Conservation (phyloP, 2,888 invertebrate genomes). For the Heterodera filipjevi region DNA sequence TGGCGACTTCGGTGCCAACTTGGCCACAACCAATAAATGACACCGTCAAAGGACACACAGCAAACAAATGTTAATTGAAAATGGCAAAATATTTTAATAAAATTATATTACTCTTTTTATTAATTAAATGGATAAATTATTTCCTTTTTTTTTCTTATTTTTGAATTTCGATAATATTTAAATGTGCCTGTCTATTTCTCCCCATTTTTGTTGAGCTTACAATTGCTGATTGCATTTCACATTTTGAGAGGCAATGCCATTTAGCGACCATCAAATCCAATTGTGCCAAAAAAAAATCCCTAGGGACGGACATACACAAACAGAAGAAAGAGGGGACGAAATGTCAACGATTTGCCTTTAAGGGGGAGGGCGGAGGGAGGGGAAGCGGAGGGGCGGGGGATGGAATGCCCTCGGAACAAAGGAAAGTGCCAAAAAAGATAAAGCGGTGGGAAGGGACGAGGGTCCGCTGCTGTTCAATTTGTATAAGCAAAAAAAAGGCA, state of each 20-base stretch:
- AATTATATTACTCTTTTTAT: neutral
- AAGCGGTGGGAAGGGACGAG: no score
- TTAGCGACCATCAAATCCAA: neutral
- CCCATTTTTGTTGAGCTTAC: neutral
- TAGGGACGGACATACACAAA: no score
- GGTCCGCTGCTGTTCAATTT: neutral
- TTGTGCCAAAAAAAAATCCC: conserved; percentile 11
- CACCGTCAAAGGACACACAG: no score
- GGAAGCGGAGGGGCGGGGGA: neutral
- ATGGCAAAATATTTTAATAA: neutral
- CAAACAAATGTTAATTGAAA: neutral
- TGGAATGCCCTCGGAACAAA: neutral
- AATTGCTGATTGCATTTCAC: neutral
- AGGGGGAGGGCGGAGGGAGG: neutral
- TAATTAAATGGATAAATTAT: neutral
- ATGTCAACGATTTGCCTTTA: neutral
- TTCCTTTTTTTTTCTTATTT: neutral
- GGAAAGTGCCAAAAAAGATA: no score
- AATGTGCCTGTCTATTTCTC: neutral
- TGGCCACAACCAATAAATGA: neutral
- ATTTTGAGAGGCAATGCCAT: neutral
- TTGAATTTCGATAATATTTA: neutral
- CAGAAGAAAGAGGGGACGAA: neutral
- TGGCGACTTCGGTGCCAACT: conserved; percentile 1
- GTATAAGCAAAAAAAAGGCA: neutral